Evolutionary conservation across 1,140 invertebrate species (phyloP).

Genomic region (Cydia pomonella): DNA sequence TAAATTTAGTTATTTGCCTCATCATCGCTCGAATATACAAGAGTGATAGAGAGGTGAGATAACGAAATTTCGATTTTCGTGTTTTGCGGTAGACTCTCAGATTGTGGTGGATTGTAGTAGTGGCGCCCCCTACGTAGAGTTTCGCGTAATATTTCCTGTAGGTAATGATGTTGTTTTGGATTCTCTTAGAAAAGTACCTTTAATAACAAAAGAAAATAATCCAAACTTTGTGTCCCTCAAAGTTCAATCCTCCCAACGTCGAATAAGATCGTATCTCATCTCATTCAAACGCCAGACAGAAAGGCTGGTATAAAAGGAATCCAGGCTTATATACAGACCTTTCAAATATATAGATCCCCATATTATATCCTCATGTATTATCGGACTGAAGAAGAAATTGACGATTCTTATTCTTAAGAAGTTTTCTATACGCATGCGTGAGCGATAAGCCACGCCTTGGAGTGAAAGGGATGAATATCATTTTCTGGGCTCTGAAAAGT

Average conservation of each 20-base stretch:
- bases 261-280: background rate
- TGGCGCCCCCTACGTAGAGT: too few relatives aligned
- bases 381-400: slow-evolving; percentile 52
- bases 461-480: slow-evolving; percentile 63
- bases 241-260: background rate
- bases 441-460: slow-evolving; percentile 58
- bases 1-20: too few relatives aligned
- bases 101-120: too few relatives aligned
- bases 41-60: too few relatives aligned
- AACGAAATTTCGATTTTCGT: too few relatives aligned
- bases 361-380: slow-evolving; percentile 49
- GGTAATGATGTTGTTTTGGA: too few relatives aligned
- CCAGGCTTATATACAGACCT: slow-evolving; percentile 33
- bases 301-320: slow-evolving; percentile 5
- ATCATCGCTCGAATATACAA: too few relatives aligned
- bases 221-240: background rate
- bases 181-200: too few relatives aligned
- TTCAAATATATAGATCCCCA: slow-evolving; percentile 8
- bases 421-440: slow-evolving; percentile 59
- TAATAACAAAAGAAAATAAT: too few relatives aligned
- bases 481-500: slow-evolving; percentile 42
- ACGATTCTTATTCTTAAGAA: slow-evolving; percentile 73
- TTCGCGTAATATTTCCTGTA: too few relatives aligned
- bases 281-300: slow-evolving; percentile 8
- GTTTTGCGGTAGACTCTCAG: too few relatives aligned